Evolutionary conservation across 1,140 invertebrate species (phyloP), one percentile per base, ranked within the genome.

Genomic region (Anagrus nilaparvatae): DNA sequence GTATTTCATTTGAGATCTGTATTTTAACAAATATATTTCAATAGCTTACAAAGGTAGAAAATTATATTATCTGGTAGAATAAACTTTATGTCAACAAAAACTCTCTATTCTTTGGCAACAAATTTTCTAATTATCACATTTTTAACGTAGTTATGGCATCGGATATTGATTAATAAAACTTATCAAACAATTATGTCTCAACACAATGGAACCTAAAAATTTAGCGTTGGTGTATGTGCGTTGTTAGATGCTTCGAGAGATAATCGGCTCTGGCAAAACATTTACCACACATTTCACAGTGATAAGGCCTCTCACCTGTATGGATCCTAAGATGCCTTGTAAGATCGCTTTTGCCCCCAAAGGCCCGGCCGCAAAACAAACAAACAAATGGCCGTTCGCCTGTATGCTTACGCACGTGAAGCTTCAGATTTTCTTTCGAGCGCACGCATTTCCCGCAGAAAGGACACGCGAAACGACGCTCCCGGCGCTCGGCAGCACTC

Each of bases 211-310:
- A n/a, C n/a, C n/a, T n/a, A n/a, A n/a, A n/a, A n/a, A n/a, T n/a
- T 48, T 37, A 68, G 45, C 65, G 65, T 41, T 67, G 65, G 65
- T 87, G 84, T 44, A 88, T 83, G 66, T 90, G 87, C 4, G 87
- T 90, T 37, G 86, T 89, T 42, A 90, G 73, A 62, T 90, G 87
- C 65, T 90, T 90, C 46, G 85, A 88, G n/a, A 90, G 75, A 54
- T 90, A 90, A 58, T 90, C 87, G 20, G 86, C 87, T 7, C 87
- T 67, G 8, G 86, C 87, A 67, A 91, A 91, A 59, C 85, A 88
- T 60, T 90, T 90, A 48, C 86, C 86, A 65, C 88, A 91, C 60
- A 86, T 84, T 62, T 90, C 85, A 65, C 87, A 91, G 56, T 87
- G 88, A 62, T 83, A 93, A 31, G 82, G 89, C 52, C 84, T 74